Base-by-base conservation (phyloP, 2,113 vertebrate species). In the Odobenus rosmarus region DNA sequence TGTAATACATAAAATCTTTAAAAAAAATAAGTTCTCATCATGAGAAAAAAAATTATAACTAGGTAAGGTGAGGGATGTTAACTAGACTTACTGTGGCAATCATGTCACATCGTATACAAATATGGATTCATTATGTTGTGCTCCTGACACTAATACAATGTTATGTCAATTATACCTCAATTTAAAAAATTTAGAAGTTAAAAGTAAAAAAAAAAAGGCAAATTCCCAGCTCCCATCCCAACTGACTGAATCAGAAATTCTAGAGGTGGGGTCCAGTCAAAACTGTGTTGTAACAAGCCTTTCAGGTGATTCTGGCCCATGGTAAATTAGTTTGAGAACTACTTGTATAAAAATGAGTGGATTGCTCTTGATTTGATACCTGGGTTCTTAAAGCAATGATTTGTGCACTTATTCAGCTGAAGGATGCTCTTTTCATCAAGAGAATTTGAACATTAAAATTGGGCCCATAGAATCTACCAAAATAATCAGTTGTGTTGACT, bases 401-500 rank as follows among this genome's bases (percentile, higher is more conserved):
- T 18, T 84, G 80, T 88, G 26, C 57, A 53, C 90, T 85, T 94
- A 61, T 80, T 94, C 90, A 92, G 18, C 31, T 14, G 28, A 90
- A 88, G 49, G 42, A 42, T 89, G 67, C 28, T 83, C 69, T 86
- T 93, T 76, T 83, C 67, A 62, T 95, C 61, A 62, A 77, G 19
- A 84, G 46, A 74, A n/a, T 77, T 59, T 92, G 42, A 81, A 93
- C 24, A 39, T 88, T 81, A 57, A 90, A 93, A 89, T 21, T 11
- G 15, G 28, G 46, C 36, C 57, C 28, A 71, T 1, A 91, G 91
- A 93, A 92, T 28, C 74, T 96, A 80, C 90, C 88, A 93, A 72
- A 84, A 94, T 57, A 53, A 97, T 95, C 85, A 55, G 49, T 21
- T 69, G 24, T 84, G 80, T 92, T 92, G 95, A 93, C 51, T 89